Conservation (phyloP, 2,888 invertebrate genomes). For the Dione juno region DNA sequence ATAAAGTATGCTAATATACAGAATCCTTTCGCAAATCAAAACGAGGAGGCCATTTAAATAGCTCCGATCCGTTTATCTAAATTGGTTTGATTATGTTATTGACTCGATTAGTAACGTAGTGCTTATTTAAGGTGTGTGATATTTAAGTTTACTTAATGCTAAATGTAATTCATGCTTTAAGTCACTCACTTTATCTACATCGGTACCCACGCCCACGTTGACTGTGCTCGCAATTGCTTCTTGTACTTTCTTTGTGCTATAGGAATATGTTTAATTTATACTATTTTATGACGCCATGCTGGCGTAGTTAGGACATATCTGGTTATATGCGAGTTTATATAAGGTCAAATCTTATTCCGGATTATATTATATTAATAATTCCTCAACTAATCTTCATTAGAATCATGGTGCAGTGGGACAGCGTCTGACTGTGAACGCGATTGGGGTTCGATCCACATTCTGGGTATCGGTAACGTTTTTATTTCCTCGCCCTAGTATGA, state of each 20-base stretch:
- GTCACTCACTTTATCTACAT: conserved; percentile 31
- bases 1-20: conserved; percentile 10
- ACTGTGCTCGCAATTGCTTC: conserved; percentile 24
- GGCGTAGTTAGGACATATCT: not conserved
- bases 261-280: conserved; percentile 4
- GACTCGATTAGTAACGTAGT: conserved; percentile 28
- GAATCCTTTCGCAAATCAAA: conserved; percentile 10
- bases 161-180: conserved; percentile 34
- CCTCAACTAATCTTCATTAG: no score
- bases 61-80: conserved; percentile 25
- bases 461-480: no score
- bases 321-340: no score
- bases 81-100: conserved; percentile 25
- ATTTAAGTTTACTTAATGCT: conserved; percentile 32
- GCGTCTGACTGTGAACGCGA: no score
- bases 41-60: conserved; percentile 12
- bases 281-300: not conserved
- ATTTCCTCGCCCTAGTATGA: no score
- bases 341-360: no score
- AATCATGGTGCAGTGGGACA: no score
- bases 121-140: conserved; percentile 32
- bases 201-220: conserved; percentile 33
- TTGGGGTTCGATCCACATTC: no score
- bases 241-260: conserved; percentile 30
- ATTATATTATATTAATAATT: no score